Evolutionary conservation across 2,888 invertebrate species (phyloP), one percentile per base, ranked within the genome.

Genomic region (Thereva nobilitata): DNA sequence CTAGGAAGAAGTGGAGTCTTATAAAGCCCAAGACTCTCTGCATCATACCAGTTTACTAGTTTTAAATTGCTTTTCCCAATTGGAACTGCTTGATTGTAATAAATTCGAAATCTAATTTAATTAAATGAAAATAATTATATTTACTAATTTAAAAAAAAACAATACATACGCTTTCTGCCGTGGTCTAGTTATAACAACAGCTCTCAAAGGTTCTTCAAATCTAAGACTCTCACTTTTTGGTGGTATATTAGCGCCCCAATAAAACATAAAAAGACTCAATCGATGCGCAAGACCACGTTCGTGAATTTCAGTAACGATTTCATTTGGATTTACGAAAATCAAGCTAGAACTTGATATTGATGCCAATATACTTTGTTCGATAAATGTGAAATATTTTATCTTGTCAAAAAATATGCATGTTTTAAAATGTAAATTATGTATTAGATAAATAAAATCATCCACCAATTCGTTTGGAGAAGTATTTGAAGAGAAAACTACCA

Each of bases 21-120:
- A 76, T 88, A 89, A 8, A 90, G 79, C 0, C 86, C 85, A 64
- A 82, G 79, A 53, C 81, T 82, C 50, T 82, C 76, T 0, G 82
- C 84, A 4, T 87, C 84, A 86, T 89, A 90, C 90, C 90, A 91
- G 77, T 91, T 91, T 7, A 90, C 86, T 72, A 89, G 78, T 2
- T 83, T 79, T 47, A 91, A 77, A 71, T 85, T 84, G 56, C 87
- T 85, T 10, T 82, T 78, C 9, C 83, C 84, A 64, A 86, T 80
- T 0, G 90, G 84, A 0, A 83, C 82, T 0, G 87, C 89, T 78
- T 90, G 90, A 76, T 88, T 90, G 78, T 89, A 91, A 76, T 88
- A 89, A 50, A 91, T 82, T 8, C 89, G 84, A 73, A 87, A 90
- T 44, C 89, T 89, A 68, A 5, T 73, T 47, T 49, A n/a, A 12